Base-by-base conservation (phyloP, 2,888 invertebrate species). In the Thysanoteuthis rhombus region DNA sequence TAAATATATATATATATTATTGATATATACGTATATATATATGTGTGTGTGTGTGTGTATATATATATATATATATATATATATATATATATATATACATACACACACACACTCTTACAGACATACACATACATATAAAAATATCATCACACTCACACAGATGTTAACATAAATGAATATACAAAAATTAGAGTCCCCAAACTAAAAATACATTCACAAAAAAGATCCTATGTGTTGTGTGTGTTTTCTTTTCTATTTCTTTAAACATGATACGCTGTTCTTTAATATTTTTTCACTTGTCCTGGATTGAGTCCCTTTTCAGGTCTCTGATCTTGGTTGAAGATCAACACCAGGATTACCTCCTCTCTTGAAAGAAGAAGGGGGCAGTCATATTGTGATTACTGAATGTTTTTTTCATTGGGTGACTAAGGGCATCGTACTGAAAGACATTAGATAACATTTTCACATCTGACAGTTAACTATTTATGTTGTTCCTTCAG, bases 381-480 rank as follows among this genome's bases (percentile, higher is more conserved):
- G 75, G n/a, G 36, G 75, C 75, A 16, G n/a, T 36, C 75, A 75
- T 75, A 75, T 75, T 75, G 75, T 75, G 36, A n/a, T 52, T 52
- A 52, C 52, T 25, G 52, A 52, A 52, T 22, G 52, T 75, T 75
- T 75, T 75, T 75, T 75, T n/a, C n/a, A n/a, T n/a, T 75, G 75
- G 75, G 75, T 75, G n/a, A n/a, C 75, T 75, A n/a, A 75, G 75
- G 75, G 75, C 75, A 75, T 36, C 12, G 75, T 36, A 75, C 75
- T 75, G 75, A 75, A 75, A 75, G 75, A 75, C 75, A 75, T 75
- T n/a, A 75, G 75, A 75, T 75, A 75, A 75, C 75, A 75, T 75
- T 75, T 75, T 75, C 10, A 25, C 75, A n/a, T 75, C 75, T 75
- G 75, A 75, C 75, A 75, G n/a, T 36, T 75, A 10, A n/a, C 75